Conservation (phyloP, 2,888 invertebrate genomes). For the Spodoptera picta region DNA sequence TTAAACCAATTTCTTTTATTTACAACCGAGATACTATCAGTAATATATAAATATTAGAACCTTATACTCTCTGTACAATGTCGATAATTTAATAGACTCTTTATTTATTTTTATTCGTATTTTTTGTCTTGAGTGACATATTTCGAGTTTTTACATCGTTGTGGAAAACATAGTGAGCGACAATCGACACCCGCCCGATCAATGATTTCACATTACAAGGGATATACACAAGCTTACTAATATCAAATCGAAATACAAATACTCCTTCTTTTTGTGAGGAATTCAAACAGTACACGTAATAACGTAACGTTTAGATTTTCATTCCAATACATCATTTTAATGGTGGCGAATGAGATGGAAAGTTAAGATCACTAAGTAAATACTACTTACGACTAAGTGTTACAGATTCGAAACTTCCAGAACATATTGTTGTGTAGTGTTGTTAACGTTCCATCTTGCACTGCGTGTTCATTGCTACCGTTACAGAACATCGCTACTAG, state of each 20-base stretch:
- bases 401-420: constrained; percentile 54
- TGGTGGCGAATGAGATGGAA: constrained; percentile 14
- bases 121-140: constrained; percentile 31
- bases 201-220: constrained; percentile 28
- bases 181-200: constrained; percentile 11
- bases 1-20: constrained; percentile 74
- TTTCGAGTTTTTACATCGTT: constrained; percentile 31
- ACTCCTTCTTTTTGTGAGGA: too few species aligned
- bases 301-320: too few species aligned
- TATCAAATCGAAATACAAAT: constrained; percentile 24
- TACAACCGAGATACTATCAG: constrained; percentile 70
- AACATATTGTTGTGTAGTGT: constrained; percentile 27
- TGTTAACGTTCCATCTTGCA: constrained; percentile 23
- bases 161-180: constrained; percentile 22
- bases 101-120: constrained; percentile 50
- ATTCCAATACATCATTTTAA: constrained; percentile 8
- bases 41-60: constrained; percentile 82
- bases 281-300: too few species aligned
- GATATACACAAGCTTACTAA: constrained; percentile 38
- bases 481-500: too few species aligned
- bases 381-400: constrained; percentile 42
- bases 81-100: constrained; percentile 73
- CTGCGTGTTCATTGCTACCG: not conserved
- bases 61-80: constrained; percentile 84
- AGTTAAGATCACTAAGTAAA: constrained; percentile 28